These are phyloP conservation scores for Cavia porcellus DNA, from an alignment of 2,113 vertebrate species.

Conservation along the genomic window DNA sequence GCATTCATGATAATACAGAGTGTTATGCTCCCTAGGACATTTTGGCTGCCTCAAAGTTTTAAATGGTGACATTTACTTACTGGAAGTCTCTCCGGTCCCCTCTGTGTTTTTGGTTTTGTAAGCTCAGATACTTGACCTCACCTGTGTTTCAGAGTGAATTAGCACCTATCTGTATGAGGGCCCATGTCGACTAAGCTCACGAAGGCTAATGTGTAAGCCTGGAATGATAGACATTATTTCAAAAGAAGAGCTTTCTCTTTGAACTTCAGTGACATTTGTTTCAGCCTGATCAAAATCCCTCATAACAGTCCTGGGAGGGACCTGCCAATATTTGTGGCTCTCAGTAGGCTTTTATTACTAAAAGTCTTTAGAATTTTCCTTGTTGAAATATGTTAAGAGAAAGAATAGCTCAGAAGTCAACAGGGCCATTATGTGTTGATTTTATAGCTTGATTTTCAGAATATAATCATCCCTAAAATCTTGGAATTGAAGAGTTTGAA, in stretches of 20 bases:
- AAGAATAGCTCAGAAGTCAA: constrained; percentile 54
- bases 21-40: background rate
- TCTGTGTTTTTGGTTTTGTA: constrained; percentile 54
- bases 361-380: background rate
- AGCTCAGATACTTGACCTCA: constrained; percentile 46
- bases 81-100: background rate
- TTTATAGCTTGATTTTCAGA: constrained; percentile 26
- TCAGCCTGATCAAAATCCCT: background rate
- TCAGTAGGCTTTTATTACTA: background rate
- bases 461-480: constrained; percentile 12
- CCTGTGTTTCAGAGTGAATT: constrained; percentile 48
- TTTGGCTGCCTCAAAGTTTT: constrained; percentile 38
- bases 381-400: background rate
- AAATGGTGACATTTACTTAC: constrained; percentile 49
- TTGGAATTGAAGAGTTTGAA: constrained; percentile 50
- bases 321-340: background rate
- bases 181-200: constrained; percentile 26
- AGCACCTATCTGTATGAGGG: background rate
- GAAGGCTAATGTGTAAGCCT: constrained; percentile 6
- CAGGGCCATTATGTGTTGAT: background rate
- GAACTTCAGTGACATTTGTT: background rate
- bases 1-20: background rate
- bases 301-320: background rate
- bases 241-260: constrained; percentile 38
- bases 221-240: constrained; percentile 48